These are phyloP conservation scores for Macrochelys suwanniensis DNA, from an alignment of 2,797 vertebrate species.

Conservation along the genomic window DNA sequence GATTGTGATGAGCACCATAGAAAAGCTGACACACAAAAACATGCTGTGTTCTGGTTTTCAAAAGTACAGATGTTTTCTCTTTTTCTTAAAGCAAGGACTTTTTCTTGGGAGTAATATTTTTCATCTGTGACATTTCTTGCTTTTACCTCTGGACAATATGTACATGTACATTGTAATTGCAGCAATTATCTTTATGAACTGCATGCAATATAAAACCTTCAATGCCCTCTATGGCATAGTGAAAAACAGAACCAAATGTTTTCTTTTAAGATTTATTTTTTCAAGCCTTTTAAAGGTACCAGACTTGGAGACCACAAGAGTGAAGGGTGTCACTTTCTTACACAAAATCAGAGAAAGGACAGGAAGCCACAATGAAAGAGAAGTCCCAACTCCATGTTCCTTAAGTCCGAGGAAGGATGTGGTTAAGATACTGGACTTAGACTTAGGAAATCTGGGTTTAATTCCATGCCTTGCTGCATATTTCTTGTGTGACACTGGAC, in stretches of 20 bases:
- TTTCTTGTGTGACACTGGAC: too few relatives aligned
- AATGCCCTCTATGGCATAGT: slow-evolving; percentile 23
- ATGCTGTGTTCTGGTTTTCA: slow-evolving; percentile 40
- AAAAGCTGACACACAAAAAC: slow-evolving; percentile 36
- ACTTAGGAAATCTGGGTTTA: not conserved
- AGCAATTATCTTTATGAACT: slow-evolving; percentile 52
- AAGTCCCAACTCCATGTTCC: not conserved
- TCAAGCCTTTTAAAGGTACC: slow-evolving; percentile 19
- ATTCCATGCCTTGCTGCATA: too few relatives aligned
- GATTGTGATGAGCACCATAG: slow-evolving; percentile 40
- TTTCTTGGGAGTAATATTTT: slow-evolving; percentile 43
- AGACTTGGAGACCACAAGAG: slow-evolving; percentile 34
- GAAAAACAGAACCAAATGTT: slow-evolving; percentile 1
- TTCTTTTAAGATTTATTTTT: slow-evolving; percentile 54
- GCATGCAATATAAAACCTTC: slow-evolving; percentile 33
- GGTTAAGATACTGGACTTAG: slow-evolving; percentile 1
- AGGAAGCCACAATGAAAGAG: not conserved
- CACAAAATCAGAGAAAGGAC: not conserved
- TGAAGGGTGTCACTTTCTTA: not conserved
- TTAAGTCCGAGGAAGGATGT: not conserved
- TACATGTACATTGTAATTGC: slow-evolving; percentile 48
- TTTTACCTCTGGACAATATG: slow-evolving; percentile 66
- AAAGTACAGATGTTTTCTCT: slow-evolving; percentile 33
- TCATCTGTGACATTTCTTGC: slow-evolving; percentile 46
- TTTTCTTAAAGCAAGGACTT: slow-evolving; percentile 13